Base-by-base conservation (phyloP, 2,888 invertebrate genomes). In the Baronia brevicornis region DNA sequence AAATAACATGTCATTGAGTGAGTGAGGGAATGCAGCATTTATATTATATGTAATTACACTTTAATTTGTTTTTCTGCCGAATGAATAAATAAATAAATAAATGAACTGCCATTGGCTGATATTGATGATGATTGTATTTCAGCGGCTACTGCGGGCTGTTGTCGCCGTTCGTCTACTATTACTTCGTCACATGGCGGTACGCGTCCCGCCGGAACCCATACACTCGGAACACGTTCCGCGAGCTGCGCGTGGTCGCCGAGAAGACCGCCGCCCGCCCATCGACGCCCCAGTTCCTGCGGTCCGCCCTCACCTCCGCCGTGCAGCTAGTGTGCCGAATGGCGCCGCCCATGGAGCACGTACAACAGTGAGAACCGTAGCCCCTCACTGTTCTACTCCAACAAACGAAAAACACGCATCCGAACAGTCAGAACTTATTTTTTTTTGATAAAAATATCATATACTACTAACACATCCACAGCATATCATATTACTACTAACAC, bases 161-260 rank as follows among this genome's bases (percentile, higher is more conserved):
- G 60, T 93, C 97, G 6, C 97, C 98, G 23, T 94, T 99, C 78
- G 90, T 97, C 58, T 99, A 98, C 87, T 98, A 97, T 80, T 95
- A 98, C 70, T 99, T 99, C 84, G 85, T 99, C 56, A 89, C 91
- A 39, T 89, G 79, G 79, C 91, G 99, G 40, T 97, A 98, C 82
- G 86, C 93, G 39, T 98, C 98, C 3, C 89, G 96, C 36, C 91
- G 99, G 53, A 99, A 99, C 87, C 97, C 98, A 0, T 96, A 95
- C 84, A 96, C 96, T 32, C 91, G 96, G 64, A 96, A 91, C 68
- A 92, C 96, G 73, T 98, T 97, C 86, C 88, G 89, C 46, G 97
- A 97, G 72, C 84, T 98, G 57, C 88, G 95, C 45, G 84, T 90
- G 45, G 79, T 88, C 0, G 82, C 91, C 4, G 93, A 94, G 70